Conservation (phyloP, 2,797 vertebrate genomes). For the Orientallactaga sibirica region DNA sequence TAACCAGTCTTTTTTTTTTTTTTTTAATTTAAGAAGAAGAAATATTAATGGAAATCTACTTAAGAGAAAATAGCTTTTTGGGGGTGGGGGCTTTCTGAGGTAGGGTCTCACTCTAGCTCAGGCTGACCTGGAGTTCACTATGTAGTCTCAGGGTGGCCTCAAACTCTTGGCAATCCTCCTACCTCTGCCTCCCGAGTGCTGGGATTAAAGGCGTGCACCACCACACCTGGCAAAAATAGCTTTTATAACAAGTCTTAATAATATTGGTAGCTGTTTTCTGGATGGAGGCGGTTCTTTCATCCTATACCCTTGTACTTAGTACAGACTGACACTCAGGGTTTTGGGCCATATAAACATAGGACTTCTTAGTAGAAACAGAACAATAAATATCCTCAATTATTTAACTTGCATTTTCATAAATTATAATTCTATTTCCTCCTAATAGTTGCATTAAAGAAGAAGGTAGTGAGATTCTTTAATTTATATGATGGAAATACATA, state of each 20-base stretch:
- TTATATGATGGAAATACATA: slow-evolving; percentile 5
- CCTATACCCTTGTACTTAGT: not conserved
- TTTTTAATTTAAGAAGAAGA: not conserved
- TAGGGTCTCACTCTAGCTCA: no score
- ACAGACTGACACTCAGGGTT: not conserved
- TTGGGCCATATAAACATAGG: rapidly evolving
- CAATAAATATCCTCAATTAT: not conserved
- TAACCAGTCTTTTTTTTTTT: not conserved
- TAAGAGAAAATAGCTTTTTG: not conserved
- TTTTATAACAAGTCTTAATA: not conserved
- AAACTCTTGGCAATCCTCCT: no score
- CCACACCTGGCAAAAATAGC: not conserved
- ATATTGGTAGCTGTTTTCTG: not conserved
- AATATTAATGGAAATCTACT: not conserved
- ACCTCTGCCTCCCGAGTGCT: no score
- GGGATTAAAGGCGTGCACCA: no score
- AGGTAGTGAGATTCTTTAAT: slow-evolving; percentile 34
- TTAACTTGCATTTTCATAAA: not conserved
- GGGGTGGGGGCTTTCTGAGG: no score
- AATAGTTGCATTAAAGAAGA: not conserved
- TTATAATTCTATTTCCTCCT: slow-evolving; percentile 28
- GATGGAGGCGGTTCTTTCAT: not conserved
- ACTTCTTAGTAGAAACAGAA: not conserved
- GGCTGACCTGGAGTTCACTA: no score
- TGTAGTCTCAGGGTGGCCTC: no score